Conservation (phyloP, 2,113 vertebrate genomes). For the Leuciscus idus region DNA sequence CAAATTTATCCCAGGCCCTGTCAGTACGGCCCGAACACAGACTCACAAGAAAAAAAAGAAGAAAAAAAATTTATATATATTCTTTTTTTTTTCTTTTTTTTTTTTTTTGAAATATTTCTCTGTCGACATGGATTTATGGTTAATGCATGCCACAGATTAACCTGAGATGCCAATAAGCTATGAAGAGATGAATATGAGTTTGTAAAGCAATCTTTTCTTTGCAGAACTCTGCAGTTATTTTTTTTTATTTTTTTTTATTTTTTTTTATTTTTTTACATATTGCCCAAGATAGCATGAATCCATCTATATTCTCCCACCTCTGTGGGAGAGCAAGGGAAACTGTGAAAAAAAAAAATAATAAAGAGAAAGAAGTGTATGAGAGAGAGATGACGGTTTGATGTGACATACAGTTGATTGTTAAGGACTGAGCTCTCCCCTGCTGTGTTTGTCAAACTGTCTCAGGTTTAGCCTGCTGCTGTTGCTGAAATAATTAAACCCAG, state of each 20-base stretch:
- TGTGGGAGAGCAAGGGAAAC: constrained; percentile 3
- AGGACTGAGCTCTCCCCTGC: constrained; percentile 32
- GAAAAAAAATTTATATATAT: background rate
- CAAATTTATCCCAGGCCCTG: background rate
- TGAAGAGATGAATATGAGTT: constrained; percentile 53
- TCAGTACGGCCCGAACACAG: background rate
- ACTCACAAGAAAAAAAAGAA: background rate
- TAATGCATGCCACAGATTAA: background rate
- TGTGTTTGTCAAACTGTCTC: constrained; percentile 34
- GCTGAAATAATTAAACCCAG: constrained; percentile 38
- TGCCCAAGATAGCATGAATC: constrained; percentile 4
- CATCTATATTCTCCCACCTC: constrained; percentile 1
- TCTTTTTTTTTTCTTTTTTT: too few relatives aligned
- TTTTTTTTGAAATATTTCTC: too few relatives aligned
- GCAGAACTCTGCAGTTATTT: background rate
- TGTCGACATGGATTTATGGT: background rate
- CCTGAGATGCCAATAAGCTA: background rate
- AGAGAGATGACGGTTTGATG: constrained; percentile 28
- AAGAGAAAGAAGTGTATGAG: constrained; percentile 19
- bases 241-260: background rate
- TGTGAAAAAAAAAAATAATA: background rate
- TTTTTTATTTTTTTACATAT: background rate
- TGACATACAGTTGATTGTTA: constrained; percentile 12
- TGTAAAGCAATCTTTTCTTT: constrained; percentile 36
- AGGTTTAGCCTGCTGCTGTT: constrained; percentile 2